Conservation (phyloP, 2,888 invertebrate species). For the Microctonus hyperodae region DNA sequence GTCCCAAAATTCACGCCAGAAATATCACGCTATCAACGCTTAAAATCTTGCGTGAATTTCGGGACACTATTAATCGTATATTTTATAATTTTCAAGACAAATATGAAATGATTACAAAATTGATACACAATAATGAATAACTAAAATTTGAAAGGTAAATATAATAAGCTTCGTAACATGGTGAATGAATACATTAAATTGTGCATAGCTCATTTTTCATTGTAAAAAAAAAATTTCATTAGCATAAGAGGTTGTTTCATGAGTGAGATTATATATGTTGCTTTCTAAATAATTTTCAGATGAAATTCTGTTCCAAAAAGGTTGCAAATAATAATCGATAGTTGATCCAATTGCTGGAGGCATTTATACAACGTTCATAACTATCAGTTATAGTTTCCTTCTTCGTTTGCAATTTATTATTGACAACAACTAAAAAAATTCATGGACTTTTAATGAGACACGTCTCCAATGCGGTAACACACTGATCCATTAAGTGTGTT, state of each 20-base stretch:
- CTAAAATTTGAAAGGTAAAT: neutral
- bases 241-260: slow-evolving; percentile 16
- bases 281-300: slow-evolving; percentile 29
- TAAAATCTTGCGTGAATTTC: too few species aligned
- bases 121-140: slow-evolving; percentile 4
- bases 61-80: neutral
- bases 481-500: slow-evolving; percentile 29
- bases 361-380: neutral
- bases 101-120: slow-evolving; percentile 4
- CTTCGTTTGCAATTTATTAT: slow-evolving; percentile 20
- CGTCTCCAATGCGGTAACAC: slow-evolving; percentile 20
- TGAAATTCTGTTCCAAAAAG: neutral
- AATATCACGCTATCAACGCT: too few species aligned
- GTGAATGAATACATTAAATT: neutral
- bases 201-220: slow-evolving; percentile 8
- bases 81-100: neutral
- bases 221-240: slow-evolving; percentile 3
- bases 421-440: slow-evolving; percentile 23
- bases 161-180: neutral
- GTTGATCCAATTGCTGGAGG: neutral
- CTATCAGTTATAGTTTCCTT: neutral
- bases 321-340: neutral
- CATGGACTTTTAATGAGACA: slow-evolving; percentile 19
- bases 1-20: too few species aligned
- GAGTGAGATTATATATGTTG: slow-evolving; percentile 6